Percentiles rank a stretch among this genome's conserved stretches.
Conservation (phyloP, 2,797 vertebrate genomes). For the Rhinichthys osculus region DNA sequence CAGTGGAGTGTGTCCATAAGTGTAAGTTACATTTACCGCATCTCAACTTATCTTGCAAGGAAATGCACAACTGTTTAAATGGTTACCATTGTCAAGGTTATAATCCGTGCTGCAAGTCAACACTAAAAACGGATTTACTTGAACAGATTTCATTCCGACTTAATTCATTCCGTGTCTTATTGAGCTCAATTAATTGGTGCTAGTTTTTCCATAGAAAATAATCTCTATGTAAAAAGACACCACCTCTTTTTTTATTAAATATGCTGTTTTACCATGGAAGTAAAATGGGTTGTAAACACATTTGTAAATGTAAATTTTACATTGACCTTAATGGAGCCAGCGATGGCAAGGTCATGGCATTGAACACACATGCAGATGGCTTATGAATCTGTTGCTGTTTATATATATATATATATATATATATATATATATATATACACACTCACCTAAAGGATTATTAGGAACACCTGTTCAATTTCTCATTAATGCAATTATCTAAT, state of each 20-base stretch:
- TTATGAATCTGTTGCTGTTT: not conserved
- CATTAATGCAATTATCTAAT: no score
- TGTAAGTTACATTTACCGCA: slow-evolving; percentile 7
- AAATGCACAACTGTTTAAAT: slow-evolving; percentile 15
- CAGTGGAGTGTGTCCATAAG: slow-evolving; percentile 41
- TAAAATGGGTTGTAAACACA: not conserved
- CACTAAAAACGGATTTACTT: not conserved
- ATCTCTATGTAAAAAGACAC: not conserved
- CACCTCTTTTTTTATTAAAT: not conserved
- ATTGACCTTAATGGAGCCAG: slow-evolving; percentile 1
- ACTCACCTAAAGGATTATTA: no score
- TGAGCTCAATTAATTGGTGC: not conserved
- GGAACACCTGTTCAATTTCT: no score
- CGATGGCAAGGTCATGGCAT: not conserved
- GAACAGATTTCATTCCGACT: no score
- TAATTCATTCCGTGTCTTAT: not conserved
- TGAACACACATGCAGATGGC: not conserved
- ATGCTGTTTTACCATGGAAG: not conserved
- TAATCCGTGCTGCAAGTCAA: not conserved
- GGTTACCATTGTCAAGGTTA: not conserved
- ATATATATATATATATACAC: no score
- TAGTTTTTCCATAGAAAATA: not conserved
- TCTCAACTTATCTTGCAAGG: slow-evolving; percentile 4
- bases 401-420: no score
- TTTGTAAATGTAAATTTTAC: not conserved